These are phyloP conservation scores for Plecotus auritus DNA, from an alignment of 2,113 vertebrate species.

Conservation along the genomic window DNA sequence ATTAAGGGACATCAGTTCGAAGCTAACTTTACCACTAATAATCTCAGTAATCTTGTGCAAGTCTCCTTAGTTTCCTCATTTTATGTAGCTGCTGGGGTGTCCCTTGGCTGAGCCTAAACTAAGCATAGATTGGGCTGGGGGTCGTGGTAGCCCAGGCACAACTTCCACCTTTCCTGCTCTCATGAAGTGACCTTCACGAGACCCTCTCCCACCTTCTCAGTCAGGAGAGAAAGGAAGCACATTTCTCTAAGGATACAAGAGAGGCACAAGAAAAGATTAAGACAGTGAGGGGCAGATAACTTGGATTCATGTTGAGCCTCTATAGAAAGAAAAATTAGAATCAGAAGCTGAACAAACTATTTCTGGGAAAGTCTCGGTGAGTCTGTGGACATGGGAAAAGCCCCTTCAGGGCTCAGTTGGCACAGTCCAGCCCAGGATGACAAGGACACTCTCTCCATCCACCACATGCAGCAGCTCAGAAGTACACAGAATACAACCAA, in stretches of 20 bases:
- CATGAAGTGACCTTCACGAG: neutral
- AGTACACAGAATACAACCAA: neutral
- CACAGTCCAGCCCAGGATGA: neutral
- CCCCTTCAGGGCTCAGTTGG: neutral
- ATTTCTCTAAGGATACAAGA: neutral
- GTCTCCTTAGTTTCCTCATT: neutral
- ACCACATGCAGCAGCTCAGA: neutral
- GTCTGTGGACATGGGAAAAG: neutral
- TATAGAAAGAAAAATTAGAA: neutral
- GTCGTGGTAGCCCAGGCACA: neutral
- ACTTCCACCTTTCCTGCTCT: neutral
- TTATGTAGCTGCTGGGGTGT: neutral
- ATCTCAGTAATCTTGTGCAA: neutral
- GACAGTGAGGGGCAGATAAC: neutral
- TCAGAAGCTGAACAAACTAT: neutral
- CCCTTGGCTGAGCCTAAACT: neutral
- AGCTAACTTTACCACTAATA: neutral
- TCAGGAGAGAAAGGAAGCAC: neutral
- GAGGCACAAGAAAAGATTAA: neutral
- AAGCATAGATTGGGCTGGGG: neutral
- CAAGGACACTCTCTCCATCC: neutral
- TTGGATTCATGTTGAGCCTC: neutral
- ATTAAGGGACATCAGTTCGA: neutral
- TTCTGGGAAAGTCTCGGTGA: neutral
- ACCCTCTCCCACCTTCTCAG: neutral